Evolutionary conservation across 2,888 invertebrate genomes (phyloP).

Genomic region (Uropetala carovei): DNA sequence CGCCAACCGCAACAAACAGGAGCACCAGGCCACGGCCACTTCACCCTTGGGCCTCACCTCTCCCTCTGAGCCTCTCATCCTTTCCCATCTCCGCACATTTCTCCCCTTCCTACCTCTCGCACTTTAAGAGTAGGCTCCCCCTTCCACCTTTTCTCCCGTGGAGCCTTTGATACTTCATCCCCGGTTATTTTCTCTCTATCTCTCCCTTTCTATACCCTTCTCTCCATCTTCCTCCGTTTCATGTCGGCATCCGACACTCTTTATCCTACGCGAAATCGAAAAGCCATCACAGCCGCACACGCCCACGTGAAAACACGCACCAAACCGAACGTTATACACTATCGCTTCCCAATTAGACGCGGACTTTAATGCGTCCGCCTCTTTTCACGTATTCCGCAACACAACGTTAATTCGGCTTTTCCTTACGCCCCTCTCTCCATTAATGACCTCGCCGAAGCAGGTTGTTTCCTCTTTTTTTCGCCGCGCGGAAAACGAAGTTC

Average conservation of each 20-base stretch:
- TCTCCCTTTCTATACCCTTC: not conserved
- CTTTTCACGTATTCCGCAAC: not conserved
- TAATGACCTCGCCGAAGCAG: too few species aligned
- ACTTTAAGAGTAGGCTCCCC: not conserved
- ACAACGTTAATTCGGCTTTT: not conserved
- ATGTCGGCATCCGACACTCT: not conserved
- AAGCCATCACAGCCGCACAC: not conserved
- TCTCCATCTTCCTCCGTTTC: not conserved
- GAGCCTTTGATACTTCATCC: not conserved
- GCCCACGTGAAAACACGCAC: not conserved
- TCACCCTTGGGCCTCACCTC: not conserved
- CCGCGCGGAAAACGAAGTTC: too few species aligned
- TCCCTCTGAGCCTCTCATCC: not conserved
- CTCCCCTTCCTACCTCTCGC: not conserved
- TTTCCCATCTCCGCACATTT: not conserved
- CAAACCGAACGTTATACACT: not conserved
- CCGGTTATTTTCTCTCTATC: not conserved
- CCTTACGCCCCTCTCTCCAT: not conserved
- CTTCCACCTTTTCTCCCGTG: not conserved
- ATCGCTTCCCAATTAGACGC: not conserved
- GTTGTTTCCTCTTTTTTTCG: too few species aligned
- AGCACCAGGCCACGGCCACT: not conserved
- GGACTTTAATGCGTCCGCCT: not conserved
- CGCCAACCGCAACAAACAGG: not conserved
- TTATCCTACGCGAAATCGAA: too few species aligned